Conservation (phyloP, 2,888 invertebrate genomes). For the Lasioglossum malachurum region DNA sequence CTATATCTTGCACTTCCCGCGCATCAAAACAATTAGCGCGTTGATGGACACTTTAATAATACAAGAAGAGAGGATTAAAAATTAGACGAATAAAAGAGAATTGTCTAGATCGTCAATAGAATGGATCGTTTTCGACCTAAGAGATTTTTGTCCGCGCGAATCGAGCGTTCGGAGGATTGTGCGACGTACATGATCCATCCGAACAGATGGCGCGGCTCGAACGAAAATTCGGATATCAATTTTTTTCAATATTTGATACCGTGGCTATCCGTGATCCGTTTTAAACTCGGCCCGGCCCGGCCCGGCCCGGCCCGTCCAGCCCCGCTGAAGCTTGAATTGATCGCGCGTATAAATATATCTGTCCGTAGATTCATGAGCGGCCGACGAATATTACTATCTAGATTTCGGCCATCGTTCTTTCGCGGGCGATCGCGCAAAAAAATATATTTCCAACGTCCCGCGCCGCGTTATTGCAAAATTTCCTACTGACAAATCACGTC, state of each 20-base stretch:
- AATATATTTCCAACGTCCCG: conserved; percentile 23
- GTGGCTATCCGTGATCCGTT: conserved; percentile 42
- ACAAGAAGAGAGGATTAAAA: too few relatives aligned
- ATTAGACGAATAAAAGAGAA: neutral
- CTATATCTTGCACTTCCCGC: too few relatives aligned
- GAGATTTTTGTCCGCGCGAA: neutral
- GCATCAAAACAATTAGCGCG: too few relatives aligned
- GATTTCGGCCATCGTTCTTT: conserved; percentile 33
- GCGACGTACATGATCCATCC: neutral
- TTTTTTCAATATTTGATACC: conserved; percentile 47
- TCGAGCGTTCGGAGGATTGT: neutral
- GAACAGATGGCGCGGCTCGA: conserved; percentile 4
- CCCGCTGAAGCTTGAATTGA: conserved; percentile 33
- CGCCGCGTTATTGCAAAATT: conserved; percentile 9
- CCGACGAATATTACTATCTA: conserved; percentile 43
- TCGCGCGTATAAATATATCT: conserved; percentile 48
- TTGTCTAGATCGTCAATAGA: neutral
- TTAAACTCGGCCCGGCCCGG: conserved; percentile 16
- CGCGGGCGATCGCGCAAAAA: conserved; percentile 15
- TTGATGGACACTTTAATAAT: too few relatives aligned
- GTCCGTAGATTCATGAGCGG: conserved; percentile 44
- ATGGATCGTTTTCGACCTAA: neutral
- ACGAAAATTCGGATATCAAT: conserved; percentile 39
- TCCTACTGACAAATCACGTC: conserved; percentile 2
- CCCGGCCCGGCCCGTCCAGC: neutral